Evolutionary conservation across 2,113 vertebrate genomes (phyloP).

Genomic region (Psilopsiagon aurifrons): DNA sequence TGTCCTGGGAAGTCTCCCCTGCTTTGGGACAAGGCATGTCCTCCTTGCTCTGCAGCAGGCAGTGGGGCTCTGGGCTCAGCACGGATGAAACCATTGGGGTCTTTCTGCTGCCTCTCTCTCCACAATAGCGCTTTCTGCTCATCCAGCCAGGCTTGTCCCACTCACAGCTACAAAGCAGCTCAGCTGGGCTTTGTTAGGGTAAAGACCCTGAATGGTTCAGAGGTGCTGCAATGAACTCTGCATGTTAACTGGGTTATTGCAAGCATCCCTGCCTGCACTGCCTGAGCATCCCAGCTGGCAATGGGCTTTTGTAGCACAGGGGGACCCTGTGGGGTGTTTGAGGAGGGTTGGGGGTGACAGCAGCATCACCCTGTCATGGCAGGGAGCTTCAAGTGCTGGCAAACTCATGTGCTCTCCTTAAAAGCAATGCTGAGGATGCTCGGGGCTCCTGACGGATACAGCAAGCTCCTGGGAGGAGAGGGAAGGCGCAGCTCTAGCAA

Average conservation of each 20-base stretch:
- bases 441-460: fast-evolving
- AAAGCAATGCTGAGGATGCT: background rate
- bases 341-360: background rate
- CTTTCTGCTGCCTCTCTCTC: background rate
- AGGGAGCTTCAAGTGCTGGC: background rate
- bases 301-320: fast-evolving
- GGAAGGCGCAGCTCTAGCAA: background rate
- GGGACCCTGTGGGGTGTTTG: fast-evolving
- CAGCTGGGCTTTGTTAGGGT: background rate
- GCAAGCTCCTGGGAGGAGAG: background rate
- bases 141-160: background rate
- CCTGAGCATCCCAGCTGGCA: fast-evolving
- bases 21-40: background rate
- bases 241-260: background rate
- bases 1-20: background rate
- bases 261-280: background rate
- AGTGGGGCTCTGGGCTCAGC: background rate
- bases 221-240: background rate
- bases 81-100: fast-evolving
- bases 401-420: background rate
- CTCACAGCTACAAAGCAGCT: background rate
- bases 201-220: background rate
- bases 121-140: background rate
- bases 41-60: background rate
- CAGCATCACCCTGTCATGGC: fast-evolving